These are phyloP conservation scores for Seladonia tumulorum DNA, from an alignment of 2,888 invertebrate species.

Conservation along the genomic window DNA sequence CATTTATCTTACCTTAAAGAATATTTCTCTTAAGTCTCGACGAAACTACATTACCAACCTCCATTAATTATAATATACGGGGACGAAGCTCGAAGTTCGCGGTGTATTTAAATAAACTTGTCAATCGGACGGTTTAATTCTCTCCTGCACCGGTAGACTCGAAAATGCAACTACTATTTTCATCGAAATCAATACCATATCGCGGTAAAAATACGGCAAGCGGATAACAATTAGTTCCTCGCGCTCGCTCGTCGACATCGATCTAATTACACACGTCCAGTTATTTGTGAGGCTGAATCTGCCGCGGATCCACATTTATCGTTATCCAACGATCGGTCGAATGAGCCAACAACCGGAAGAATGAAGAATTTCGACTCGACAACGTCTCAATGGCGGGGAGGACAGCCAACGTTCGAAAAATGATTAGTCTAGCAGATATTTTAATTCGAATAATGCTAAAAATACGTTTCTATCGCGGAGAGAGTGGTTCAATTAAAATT, in stretches of 20 bases:
- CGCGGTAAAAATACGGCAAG: constrained; percentile 47
- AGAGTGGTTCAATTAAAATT: too few relatives aligned
- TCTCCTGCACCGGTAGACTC: neutral
- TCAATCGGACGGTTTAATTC: neutral
- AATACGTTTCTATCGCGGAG: too few relatives aligned
- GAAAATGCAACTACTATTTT: constrained; percentile 24
- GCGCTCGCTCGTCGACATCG: constrained; percentile 38
- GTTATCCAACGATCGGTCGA: constrained; percentile 3
- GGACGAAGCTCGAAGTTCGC: neutral
- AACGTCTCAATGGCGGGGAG: neutral
- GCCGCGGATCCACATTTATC: constrained; percentile 27
- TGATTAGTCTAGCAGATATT: too few relatives aligned
- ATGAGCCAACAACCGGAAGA: constrained; percentile 11
- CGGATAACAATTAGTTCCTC: constrained; percentile 47
- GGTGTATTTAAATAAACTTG: neutral
- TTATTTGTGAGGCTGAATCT: constrained; percentile 24
- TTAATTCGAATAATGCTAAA: too few relatives aligned
- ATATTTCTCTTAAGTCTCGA: neutral
- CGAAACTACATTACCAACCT: neutral
- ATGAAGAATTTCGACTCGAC: constrained; percentile 20
- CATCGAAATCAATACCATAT: constrained; percentile 49
- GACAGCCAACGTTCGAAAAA: neutral
- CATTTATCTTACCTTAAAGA: too few relatives aligned
- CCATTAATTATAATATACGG: neutral
- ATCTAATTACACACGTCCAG: constrained; percentile 53